A percentile compares a stretch with the other conserved stretches of the same genome.
Conservation (phyloP, 37 sponge, comb jelly and placozoan species). For the Geodia barretti region DNA sequence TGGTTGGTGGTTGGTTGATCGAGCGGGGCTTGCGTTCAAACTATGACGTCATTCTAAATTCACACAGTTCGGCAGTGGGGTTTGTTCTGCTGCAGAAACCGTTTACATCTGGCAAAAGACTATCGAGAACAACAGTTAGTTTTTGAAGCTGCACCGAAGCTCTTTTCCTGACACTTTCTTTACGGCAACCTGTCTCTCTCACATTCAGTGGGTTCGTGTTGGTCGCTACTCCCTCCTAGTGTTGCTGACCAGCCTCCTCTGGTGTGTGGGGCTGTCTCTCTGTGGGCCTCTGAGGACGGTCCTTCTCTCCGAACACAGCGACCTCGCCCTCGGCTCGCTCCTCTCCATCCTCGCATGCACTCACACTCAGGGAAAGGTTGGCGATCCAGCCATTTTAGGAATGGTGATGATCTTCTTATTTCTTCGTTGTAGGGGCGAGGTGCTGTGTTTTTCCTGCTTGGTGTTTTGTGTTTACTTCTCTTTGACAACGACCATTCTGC, state of each 20-base stretch:
- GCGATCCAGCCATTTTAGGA: too few species aligned
- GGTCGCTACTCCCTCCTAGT: slow-evolving; percentile 59
- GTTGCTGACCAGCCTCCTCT: slow-evolving; percentile 44
- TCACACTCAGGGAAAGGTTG: neutral
- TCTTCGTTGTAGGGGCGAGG: slow-evolving; percentile 78
- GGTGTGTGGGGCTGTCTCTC: slow-evolving; percentile 74
- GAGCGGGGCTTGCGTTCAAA: too few species aligned
- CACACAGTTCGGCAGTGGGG: slow-evolving; percentile 24
- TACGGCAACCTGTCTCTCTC: neutral
- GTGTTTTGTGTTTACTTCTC: slow-evolving; percentile 68
- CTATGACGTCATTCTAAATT: too few species aligned
- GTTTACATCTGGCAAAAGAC: slow-evolving; percentile 68
- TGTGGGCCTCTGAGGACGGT: slow-evolving; percentile 88
- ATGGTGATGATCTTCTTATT: too few species aligned
- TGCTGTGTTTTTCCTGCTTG: slow-evolving; percentile 69
- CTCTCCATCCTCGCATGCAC: neutral
- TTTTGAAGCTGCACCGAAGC: too few species aligned
- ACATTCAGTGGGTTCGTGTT: slow-evolving; percentile 66
- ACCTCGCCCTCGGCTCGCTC: slow-evolving; percentile 54
- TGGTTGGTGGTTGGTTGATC: neutral
- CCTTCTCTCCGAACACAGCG: slow-evolving; percentile 88
- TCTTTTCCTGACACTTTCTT: neutral
- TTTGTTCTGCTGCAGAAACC: slow-evolving; percentile 71
- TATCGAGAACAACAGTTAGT: slow-evolving; percentile 48
- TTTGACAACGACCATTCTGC: slow-evolving; percentile 92